Evolutionary conservation across 2,888 invertebrate species (phyloP), one percentile per base, ranked within the genome.

Genomic region (Uropetala carovei): DNA sequence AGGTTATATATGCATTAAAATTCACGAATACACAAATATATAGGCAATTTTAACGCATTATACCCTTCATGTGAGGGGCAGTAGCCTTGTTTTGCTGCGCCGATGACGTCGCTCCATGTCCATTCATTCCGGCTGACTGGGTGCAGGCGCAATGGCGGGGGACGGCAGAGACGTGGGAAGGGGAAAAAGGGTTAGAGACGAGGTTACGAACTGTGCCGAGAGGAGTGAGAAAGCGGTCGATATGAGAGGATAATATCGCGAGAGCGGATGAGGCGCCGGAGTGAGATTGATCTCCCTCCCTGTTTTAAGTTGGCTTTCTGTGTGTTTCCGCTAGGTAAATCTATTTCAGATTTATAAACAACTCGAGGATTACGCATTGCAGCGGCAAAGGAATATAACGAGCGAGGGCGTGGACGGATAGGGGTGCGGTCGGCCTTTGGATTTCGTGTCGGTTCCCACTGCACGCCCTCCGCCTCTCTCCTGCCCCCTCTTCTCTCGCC

Each of bases 81-180:
- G 43, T 43, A 5, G 43, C 43, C 68, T 22, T 27, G 86, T 86
- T 60, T 60, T 18, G 58, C 30, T 58, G 59, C 58, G 60, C 59
- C 16, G 27, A 57, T 60, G 59, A 59, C 86, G 86, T 86, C 58
- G 59, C 27, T 59, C 27, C 59, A 59, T 60, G 60, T 57, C n/a
- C 30, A 86, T 86, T 86, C 86, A 86, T 86, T 86, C 30, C 27
- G 60, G 86, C 16, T 27, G 59, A 86, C 58, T 59, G 59, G 59
- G 60, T 27, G 27, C 3, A 60, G 60, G 60, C 59, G 86, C 30
- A 27, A 43, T 58, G 5, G 58, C 57, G n/a, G 57, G n/a, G 85
- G 57, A 57, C 13, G 59, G 30, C 27, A 22, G 0, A 0, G 4
- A 13, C 16, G 58, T 85, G 85, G 58, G 27, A 82, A 30, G 82